Evolutionary conservation across 2,888 invertebrate genomes (phyloP), one percentile per base, ranked within the genome.

Genomic region (Alviniconcha strummeri): DNA sequence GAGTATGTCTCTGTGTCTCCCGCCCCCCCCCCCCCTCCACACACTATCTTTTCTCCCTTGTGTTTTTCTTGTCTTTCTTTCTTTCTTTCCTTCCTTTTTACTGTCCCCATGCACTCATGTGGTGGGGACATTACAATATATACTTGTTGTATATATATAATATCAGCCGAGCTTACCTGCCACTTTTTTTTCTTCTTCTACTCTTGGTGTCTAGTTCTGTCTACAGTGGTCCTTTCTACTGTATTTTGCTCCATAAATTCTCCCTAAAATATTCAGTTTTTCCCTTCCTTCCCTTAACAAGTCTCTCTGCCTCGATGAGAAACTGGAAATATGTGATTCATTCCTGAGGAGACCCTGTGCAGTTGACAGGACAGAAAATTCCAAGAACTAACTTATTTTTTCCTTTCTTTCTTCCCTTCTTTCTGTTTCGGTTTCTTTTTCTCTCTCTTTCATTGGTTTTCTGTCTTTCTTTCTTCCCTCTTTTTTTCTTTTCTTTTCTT

Each of bases 1-100:
- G 81, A 82, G 90, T 90, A 85, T 76, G 36, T 36, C 36, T 64
- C 64, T 64, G 3, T 64, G 11, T 64, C 64, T 64, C 15, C 15
- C 15, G 3, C 1, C 15, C 1, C 72, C 36, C 52, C 52, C 72
- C 52, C 11, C 72, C 72, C 52, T 52, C 8, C 72, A 7, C 5
- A 7, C 8, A 7, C 72, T 52, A 52, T 13, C 72, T 36, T 52
- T 9, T 72, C 52, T 72, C 72, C 52, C 72, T 72, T 72, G 36
- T 72, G 4, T 52, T 52, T 72, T 1, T 52, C 72, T 52, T 52
- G 36, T 72, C 69, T 69, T 7, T 69, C 69, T 69, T 7, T 69
- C 69, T 69, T 19, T 11, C 64, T 11, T 36, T 36, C 36, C 3
- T 36, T 36, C 36, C 36, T 36, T 36, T 36, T 36, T 36, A 36